Evolutionary conservation across 2,113 vertebrate genomes (phyloP).

Genomic region (Rafetus swinhoei): DNA sequence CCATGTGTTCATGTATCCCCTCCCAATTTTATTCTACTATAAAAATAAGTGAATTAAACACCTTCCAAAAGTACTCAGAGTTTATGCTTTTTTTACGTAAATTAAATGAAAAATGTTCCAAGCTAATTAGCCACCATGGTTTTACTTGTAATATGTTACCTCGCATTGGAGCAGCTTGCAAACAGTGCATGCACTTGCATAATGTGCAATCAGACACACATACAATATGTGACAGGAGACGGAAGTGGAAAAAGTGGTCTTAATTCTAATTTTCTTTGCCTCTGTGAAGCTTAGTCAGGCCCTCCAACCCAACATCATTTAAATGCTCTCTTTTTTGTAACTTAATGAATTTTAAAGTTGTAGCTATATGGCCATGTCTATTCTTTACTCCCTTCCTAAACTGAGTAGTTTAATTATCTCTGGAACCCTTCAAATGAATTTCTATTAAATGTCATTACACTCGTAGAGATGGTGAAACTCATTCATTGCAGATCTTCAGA

Average conservation of each 20-base stretch:
- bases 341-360: not conserved
- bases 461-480: not conserved
- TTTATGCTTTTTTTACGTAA: not conserved
- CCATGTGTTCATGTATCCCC: not conserved
- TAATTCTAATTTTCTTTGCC: not conserved
- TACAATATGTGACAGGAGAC: fast-evolving
- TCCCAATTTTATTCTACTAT: not conserved
- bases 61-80: not conserved
- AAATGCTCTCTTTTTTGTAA: not conserved
- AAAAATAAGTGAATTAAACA: not conserved
- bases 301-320: not conserved
- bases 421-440: not conserved
- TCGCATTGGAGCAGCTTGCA: not conserved
- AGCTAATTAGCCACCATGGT: not conserved
- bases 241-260: not conserved
- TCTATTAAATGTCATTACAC: not conserved
- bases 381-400: not conserved
- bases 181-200: not conserved
- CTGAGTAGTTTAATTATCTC: not conserved
- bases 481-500: not conserved
- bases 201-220: not conserved
- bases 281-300: not conserved
- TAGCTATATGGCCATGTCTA: not conserved
- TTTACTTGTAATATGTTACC: not conserved
- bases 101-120: not conserved